Evolutionary conservation across 2,888 invertebrate genomes (phyloP).

Genomic region (Thumatha senex): DNA sequence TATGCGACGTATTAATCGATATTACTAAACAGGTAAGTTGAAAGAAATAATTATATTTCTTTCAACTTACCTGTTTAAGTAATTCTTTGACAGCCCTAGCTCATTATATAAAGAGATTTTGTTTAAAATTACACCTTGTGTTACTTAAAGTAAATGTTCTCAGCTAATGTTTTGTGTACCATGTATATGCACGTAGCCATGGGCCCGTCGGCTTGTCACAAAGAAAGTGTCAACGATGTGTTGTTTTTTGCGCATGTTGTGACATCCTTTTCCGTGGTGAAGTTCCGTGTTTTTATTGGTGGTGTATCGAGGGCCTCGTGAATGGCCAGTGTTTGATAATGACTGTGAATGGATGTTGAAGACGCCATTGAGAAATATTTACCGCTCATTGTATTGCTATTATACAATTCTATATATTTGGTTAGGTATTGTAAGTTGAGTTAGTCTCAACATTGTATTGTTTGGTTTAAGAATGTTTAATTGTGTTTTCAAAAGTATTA

Average conservation of each 20-base stretch:
- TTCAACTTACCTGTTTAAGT: no score
- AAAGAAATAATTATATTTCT: no score
- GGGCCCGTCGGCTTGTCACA: not conserved
- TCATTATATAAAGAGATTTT: conserved; percentile 2
- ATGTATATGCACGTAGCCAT: conserved; percentile 3
- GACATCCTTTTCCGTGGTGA: conserved; percentile 4
- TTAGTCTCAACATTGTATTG: no score
- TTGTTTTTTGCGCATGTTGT: not conserved
- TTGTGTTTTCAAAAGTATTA: no score
- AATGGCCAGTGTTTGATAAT: not conserved
- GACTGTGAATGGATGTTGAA: not conserved
- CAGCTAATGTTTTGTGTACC: conserved; percentile 4
- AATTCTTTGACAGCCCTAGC: conserved; percentile 7
- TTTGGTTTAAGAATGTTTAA: no score
- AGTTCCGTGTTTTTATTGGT: conserved; percentile 4
- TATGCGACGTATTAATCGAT: no score
- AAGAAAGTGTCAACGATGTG: conserved; percentile 8
- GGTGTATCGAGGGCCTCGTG: not conserved
- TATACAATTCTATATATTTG: no score
- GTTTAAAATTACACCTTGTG: conserved; percentile 10
- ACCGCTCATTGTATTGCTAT: not conserved
- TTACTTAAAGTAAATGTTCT: conserved; percentile 12
- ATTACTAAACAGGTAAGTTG: no score
- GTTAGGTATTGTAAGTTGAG: no score
- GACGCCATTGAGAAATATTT: not conserved